These are phyloP conservation scores for Agapornis roseicollis DNA, from an alignment of 2,113 vertebrate genomes.

Conservation along the genomic window DNA sequence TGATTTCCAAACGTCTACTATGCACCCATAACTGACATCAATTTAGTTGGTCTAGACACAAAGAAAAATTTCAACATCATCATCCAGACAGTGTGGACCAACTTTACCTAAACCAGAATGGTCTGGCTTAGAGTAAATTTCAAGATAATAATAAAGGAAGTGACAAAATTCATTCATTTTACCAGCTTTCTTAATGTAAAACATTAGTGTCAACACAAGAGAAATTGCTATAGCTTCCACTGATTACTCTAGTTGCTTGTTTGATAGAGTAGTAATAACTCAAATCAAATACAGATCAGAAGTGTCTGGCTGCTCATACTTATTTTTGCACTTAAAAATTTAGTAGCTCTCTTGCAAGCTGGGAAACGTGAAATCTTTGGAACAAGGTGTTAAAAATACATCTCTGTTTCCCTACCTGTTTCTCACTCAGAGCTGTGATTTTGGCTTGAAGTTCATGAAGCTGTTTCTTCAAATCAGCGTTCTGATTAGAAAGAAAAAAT, in stretches of 20 bases:
- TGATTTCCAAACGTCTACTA: background rate
- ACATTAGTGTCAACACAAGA: background rate
- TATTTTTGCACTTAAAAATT: slow-evolving; percentile 70
- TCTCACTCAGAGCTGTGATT: slow-evolving; percentile 98
- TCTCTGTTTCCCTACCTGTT: slow-evolving; percentile 85
- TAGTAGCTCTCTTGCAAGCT: slow-evolving; percentile 64
- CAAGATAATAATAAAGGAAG: background rate
- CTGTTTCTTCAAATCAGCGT: slow-evolving; percentile 98
- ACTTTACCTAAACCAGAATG: background rate
- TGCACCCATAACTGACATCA: background rate
- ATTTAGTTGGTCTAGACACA: background rate
- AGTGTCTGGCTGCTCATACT: slow-evolving; percentile 59
- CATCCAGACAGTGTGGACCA: background rate
- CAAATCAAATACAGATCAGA: slow-evolving; percentile 56
- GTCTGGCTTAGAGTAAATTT: background rate
- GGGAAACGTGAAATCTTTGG: slow-evolving; percentile 66
- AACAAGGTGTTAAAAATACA: slow-evolving; percentile 71
- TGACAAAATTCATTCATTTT: background rate
- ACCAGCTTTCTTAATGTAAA: background rate
- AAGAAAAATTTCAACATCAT: background rate
- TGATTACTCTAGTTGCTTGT: slow-evolving; percentile 48
- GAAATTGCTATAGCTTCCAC: slow-evolving; percentile 9
- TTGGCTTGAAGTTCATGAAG: slow-evolving; percentile 99
- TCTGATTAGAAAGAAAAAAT: slow-evolving; percentile 84
- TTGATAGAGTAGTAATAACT: slow-evolving; percentile 39